phyloP scores from a whole-genome alignment of 2,797 vertebrate genomes.

The Tolypeutes matacus region DNA sequence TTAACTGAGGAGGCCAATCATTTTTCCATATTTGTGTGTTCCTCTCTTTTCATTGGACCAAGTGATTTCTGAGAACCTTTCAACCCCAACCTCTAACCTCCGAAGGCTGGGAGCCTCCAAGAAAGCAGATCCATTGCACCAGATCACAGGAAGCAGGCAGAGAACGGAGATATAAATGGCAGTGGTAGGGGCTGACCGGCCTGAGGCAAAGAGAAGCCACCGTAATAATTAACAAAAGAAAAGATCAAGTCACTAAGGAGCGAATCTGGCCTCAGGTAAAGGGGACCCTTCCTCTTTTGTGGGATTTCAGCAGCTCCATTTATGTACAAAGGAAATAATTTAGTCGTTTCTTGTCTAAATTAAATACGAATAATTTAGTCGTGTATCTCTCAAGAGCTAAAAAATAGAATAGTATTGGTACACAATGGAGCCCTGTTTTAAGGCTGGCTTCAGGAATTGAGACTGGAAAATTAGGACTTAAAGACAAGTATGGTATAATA shows the following conservation, averaged over 20 bases:
- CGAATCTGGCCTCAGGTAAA: not conserved
- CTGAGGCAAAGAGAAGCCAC: not conserved
- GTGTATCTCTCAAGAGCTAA: not conserved
- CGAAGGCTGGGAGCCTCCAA: not conserved
- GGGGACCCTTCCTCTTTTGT: no score
- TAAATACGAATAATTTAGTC: not conserved
- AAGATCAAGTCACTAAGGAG: not conserved
- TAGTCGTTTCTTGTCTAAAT: not conserved
- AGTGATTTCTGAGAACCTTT: not conserved
- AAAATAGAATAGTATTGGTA: not conserved
- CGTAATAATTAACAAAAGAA: not conserved
- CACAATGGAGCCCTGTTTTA: not conserved
- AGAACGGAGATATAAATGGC: not conserved
- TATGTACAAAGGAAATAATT: not conserved
- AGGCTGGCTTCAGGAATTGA: not conserved
- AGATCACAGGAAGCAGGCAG: not conserved
- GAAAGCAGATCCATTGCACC: not conserved
- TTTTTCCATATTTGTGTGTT: constrained; percentile 2
- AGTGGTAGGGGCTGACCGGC: not conserved
- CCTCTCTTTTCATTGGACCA: not conserved
- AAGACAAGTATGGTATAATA: not conserved
- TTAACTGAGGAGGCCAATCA: constrained; percentile 42
- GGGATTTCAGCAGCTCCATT: not conserved
- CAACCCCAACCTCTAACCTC: not conserved
- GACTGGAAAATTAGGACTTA: not conserved